Conservation (phyloP, 1,140 invertebrate species). For the Drosophila azteca region DNA sequence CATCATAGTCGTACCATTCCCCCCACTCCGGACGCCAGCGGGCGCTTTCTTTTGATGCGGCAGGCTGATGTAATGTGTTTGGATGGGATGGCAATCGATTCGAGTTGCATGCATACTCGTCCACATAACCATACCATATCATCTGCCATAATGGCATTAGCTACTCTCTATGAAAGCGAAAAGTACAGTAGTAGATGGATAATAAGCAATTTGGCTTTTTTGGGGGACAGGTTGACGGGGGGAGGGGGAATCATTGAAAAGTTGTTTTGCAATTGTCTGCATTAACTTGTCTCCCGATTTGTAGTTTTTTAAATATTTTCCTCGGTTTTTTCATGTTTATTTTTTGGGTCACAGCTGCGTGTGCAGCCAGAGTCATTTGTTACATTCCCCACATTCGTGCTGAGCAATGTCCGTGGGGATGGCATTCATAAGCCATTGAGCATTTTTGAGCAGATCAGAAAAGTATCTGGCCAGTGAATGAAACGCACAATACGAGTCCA, state of each 20-base stretch:
- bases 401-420: slow-evolving; percentile 18
- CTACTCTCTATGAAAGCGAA: slow-evolving; percentile 31
- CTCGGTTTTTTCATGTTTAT: not conserved
- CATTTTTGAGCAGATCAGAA: slow-evolving; percentile 16
- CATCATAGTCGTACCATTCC: not conserved
- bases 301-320: slow-evolving; percentile 21
- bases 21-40: not conserved
- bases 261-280: slow-evolving; percentile 27
- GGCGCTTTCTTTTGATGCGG: slow-evolving; percentile 39
- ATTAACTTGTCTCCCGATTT: slow-evolving; percentile 25
- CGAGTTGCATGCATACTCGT: slow-evolving; percentile 12
- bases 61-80: slow-evolving; percentile 36
- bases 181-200: slow-evolving; percentile 16
- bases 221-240: no score
- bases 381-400: slow-evolving; percentile 38
- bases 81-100: slow-evolving; percentile 31
- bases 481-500: slow-evolving; percentile 29
- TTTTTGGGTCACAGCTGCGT: slow-evolving; percentile 56
- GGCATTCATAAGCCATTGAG: slow-evolving; percentile 17
- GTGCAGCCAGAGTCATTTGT: slow-evolving; percentile 41
- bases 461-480: slow-evolving; percentile 42
- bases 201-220: slow-evolving; percentile 10
- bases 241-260: slow-evolving; percentile 12
- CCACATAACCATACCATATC: slow-evolving; percentile 36
- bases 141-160: slow-evolving; percentile 33